Evolutionary conservation across 1,140 invertebrate genomes (phyloP).

Genomic region (Lasioglossum albipes): DNA sequence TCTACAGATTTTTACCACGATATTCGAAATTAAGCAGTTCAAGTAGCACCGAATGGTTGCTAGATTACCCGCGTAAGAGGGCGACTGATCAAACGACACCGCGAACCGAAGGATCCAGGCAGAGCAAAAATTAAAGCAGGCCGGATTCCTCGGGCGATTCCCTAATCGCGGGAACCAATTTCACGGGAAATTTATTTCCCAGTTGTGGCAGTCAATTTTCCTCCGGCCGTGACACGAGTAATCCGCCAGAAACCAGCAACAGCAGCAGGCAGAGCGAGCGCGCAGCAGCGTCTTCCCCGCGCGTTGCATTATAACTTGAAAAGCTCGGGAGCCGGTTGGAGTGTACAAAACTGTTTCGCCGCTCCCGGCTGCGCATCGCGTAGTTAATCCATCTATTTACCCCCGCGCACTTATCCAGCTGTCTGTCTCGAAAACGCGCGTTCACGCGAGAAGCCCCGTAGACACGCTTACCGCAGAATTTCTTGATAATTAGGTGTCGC

Average conservation of each 20-base stretch:
- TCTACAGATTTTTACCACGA: no score
- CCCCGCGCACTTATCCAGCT: slow-evolving; percentile 11
- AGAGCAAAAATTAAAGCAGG: no score
- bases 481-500: slow-evolving; percentile 72
- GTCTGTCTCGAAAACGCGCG: slow-evolving; percentile 11
- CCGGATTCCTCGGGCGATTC: neutral
- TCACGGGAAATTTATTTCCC: slow-evolving; percentile 22
- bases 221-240: neutral
- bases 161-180: slow-evolving; percentile 11
- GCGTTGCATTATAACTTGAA: neutral
- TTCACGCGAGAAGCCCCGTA: slow-evolving; percentile 8
- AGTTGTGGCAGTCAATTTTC: slow-evolving; percentile 9
- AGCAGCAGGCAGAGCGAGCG: no score
- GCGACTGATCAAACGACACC: no score
- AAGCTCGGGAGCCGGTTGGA: neutral
- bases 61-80: no score
- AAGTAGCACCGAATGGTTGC: no score
- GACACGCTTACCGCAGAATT: slow-evolving; percentile 60
- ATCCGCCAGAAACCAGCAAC: neutral
- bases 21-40: no score
- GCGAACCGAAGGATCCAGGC: no score
- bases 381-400: slow-evolving; percentile 35
- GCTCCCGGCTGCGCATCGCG: neutral
- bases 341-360: slow-evolving; percentile 23
- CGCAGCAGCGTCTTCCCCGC: no score